Evolutionary conservation across 2,113 vertebrate genomes (phyloP).

Genomic region (Rhadina sibilatrix): DNA sequence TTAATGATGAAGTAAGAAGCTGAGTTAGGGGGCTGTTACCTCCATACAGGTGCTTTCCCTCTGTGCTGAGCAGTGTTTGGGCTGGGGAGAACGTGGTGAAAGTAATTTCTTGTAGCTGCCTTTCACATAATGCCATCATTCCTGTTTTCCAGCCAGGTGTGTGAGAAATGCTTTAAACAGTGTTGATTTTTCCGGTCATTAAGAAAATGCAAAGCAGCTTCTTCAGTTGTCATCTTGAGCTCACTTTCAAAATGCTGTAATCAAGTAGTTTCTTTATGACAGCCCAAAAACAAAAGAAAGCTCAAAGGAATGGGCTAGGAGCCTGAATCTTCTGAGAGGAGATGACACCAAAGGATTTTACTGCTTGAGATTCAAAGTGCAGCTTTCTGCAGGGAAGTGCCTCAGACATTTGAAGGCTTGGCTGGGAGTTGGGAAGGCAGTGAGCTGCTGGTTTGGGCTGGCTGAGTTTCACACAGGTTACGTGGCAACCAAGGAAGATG

Average conservation of each 20-base stretch:
- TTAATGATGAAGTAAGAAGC: not conserved
- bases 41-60: fast-evolving
- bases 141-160: not conserved
- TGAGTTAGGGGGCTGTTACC: not conserved
- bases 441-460: not conserved
- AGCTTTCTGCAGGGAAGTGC: not conserved
- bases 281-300: not conserved
- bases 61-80: not conserved
- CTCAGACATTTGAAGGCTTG: not conserved
- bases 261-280: not conserved
- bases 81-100: not conserved
- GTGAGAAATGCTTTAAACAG: not conserved
- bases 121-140: not conserved
- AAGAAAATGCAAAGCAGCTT: conserved; percentile 28
- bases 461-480: not conserved
- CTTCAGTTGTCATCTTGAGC: not conserved
- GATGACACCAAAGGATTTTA: not conserved
- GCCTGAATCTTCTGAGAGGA: not conserved
- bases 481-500: not conserved
- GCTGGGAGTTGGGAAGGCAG: not conserved
- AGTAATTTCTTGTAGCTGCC: not conserved
- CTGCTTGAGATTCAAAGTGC: not conserved
- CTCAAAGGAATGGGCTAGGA: not conserved
- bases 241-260: not conserved
- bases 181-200: not conserved